Evolutionary conservation across 53 echinoderm and acorn worm genomes (phyloP).

Genomic region (Apostichopus leukothele): DNA sequence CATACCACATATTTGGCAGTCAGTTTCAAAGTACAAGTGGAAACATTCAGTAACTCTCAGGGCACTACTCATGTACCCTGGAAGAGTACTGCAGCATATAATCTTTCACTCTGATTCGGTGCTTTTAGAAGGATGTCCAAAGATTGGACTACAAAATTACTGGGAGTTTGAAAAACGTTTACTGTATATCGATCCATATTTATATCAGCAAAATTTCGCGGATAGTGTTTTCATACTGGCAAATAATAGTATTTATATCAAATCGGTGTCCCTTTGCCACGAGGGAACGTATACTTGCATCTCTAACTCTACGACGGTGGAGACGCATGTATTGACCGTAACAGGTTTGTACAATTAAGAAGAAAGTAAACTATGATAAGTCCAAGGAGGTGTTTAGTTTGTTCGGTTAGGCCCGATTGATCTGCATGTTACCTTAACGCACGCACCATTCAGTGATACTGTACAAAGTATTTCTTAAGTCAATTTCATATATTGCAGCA

Average conservation of each 20-base stretch:
- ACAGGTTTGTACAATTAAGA: background rate
- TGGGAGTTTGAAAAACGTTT: slow-evolving; percentile 1
- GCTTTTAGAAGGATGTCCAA: background rate
- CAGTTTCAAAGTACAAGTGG: no score
- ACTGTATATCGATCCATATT: background rate
- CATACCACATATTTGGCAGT: no score
- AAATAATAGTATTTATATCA: background rate
- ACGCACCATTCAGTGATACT: no score
- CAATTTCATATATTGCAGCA: no score
- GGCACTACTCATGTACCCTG: no score
- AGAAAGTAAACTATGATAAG: no score
- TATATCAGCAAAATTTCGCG: background rate
- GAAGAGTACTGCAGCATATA: background rate
- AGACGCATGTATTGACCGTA: background rate
- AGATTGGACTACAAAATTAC: background rate
- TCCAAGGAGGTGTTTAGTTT: no score
- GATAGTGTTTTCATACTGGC: background rate
- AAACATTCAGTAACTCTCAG: no score
- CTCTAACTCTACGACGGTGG: background rate
- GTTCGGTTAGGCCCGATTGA: no score
- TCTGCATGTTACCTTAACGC: no score
- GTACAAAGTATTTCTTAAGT: no score
- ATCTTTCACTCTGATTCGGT: background rate
- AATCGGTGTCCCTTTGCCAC: background rate
- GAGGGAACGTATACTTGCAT: background rate